A percentile compares a stretch with the other conserved stretches of the same genome.
Conservation (phyloP, 2,888 invertebrate species). For the Caenorhabditis afra region DNA sequence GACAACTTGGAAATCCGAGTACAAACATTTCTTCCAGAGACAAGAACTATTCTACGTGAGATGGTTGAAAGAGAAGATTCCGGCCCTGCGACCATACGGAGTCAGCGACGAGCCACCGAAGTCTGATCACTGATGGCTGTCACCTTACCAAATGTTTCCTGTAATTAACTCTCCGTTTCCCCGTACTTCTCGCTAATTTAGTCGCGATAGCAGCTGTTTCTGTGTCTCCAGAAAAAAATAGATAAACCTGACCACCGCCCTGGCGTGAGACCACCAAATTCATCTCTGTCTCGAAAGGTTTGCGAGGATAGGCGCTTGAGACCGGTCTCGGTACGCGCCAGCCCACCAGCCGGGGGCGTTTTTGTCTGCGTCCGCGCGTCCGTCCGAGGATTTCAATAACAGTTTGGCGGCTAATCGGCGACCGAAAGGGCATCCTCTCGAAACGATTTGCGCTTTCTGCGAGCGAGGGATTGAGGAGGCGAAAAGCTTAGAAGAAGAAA, state of each 20-base stretch:
- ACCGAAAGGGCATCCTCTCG: constrained; percentile 46
- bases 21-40: constrained; percentile 53
- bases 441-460: constrained; percentile 36
- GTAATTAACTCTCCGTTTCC: constrained; percentile 25
- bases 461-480: not conserved
- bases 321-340: constrained; percentile 34
- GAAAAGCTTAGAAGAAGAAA: not conserved
- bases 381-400: constrained; percentile 36
- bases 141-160: not conserved
- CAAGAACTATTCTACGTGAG: constrained; percentile 76
- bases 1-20: too few relatives aligned
- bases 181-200: not conserved
- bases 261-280: not conserved
- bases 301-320: not conserved
- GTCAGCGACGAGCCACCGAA: constrained; percentile 64
- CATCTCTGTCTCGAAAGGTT: constrained; percentile 16
- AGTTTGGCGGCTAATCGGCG: constrained; percentile 56
- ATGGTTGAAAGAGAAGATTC: constrained; percentile 74
- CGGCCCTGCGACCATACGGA: constrained; percentile 69
- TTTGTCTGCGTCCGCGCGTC: not conserved
- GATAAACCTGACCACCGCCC: constrained; percentile 43
- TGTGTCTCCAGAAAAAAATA: constrained; percentile 11
- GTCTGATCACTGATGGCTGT: constrained; percentile 29
- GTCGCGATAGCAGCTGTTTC: constrained; percentile 2
- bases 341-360: not conserved